Evolutionary conservation across 2,113 vertebrate genomes (phyloP).

Genomic region (Siniperca chuatsi): DNA sequence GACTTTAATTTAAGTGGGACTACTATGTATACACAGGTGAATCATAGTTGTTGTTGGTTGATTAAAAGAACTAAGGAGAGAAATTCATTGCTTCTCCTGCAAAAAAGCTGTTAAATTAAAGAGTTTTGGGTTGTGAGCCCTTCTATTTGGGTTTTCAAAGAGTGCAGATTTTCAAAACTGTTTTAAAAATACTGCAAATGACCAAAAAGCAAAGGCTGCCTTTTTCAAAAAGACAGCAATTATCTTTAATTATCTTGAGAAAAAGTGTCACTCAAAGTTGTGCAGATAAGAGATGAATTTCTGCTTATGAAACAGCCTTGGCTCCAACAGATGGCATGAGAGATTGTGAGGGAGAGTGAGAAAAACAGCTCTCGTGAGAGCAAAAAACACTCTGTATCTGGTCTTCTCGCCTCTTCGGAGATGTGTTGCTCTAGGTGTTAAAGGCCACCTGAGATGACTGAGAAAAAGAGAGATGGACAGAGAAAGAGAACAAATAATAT

Average conservation of each 20-base stretch:
- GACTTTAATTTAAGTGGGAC: constrained; percentile 76
- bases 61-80: constrained; percentile 56
- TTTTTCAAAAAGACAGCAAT: not conserved
- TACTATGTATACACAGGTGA: constrained; percentile 64
- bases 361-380: constrained; percentile 61
- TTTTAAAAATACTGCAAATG: constrained; percentile 10
- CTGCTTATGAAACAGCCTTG: constrained; percentile 76
- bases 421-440: constrained; percentile 35
- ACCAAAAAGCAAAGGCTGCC: not conserved
- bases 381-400: constrained; percentile 42
- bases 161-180: not conserved
- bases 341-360: constrained; percentile 57
- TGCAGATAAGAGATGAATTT: constrained; percentile 41
- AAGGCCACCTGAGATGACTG: constrained; percentile 65
- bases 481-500: constrained; percentile 1
- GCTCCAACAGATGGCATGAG: constrained; percentile 77
- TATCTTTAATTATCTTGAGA: not conserved
- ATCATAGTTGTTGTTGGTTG: constrained; percentile 57
- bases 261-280: constrained; percentile 38
- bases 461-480: constrained; percentile 3
- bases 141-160: not conserved
- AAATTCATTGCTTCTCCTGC: constrained; percentile 49
- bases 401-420: constrained; percentile 51
- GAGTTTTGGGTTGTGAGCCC: not conserved
- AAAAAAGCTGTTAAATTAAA: not conserved